Evolutionary conservation across 2,888 invertebrate genomes (phyloP).

Genomic region (Troides aeacus): DNA sequence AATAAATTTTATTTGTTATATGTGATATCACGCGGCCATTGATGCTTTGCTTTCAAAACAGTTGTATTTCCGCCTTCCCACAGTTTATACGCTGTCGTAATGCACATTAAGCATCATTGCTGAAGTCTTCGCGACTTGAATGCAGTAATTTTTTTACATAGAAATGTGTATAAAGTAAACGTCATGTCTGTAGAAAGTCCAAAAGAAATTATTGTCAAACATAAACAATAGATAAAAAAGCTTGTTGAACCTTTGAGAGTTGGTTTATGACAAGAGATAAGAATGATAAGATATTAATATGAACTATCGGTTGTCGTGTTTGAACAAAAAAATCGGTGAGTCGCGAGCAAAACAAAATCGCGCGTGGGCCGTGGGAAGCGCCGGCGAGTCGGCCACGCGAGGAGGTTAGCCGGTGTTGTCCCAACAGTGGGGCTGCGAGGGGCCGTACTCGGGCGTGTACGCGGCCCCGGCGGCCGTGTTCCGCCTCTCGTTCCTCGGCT

Average conservation of each 20-base stretch:
- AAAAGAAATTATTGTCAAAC: no score
- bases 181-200: no score
- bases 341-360: slow-evolving; percentile 21
- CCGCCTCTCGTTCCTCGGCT: slow-evolving; percentile 90
- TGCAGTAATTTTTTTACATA: no score
- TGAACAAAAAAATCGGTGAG: background rate
- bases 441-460: slow-evolving; percentile 75
- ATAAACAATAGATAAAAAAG: no score
- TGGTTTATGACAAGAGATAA: no score
- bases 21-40: background rate
- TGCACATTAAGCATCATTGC: background rate
- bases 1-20: no score
- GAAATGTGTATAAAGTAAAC: no score
- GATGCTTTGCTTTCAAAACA: slow-evolving; percentile 16
- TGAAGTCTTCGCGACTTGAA: background rate
- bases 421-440: slow-evolving; percentile 70
- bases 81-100: background rate
- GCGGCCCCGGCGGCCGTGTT: slow-evolving; percentile 86
- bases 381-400: slow-evolving; percentile 43
- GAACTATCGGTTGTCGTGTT: background rate
- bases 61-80: background rate
- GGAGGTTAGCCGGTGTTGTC: slow-evolving; percentile 67
- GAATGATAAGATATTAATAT: background rate
- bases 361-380: slow-evolving; percentile 16
- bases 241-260: no score